Conservation (phyloP, 2,113 vertebrate genomes). For the Cacatua alba region DNA sequence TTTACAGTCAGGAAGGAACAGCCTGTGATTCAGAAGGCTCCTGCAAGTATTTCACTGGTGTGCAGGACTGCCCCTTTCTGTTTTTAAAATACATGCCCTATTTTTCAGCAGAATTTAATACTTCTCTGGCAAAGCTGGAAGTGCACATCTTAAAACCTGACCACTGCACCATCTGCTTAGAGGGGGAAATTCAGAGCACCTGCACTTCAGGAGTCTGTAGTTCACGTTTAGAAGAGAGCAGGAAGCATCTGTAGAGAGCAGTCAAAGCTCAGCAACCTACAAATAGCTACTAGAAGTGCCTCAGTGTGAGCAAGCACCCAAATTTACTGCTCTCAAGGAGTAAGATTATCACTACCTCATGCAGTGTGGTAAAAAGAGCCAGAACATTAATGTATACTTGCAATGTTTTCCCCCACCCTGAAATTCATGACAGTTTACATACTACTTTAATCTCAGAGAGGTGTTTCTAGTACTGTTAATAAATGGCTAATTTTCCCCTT, state of each 20-base stretch:
- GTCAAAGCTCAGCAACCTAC: neutral
- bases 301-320: neutral
- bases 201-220: neutral
- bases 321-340: neutral
- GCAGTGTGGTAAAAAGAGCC: neutral
- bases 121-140: neutral
- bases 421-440: neutral
- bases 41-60: neutral
- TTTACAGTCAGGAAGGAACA: neutral
- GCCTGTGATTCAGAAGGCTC: neutral
- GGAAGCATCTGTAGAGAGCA: neutral
- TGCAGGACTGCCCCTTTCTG: neutral
- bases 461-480: neutral
- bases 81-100: neutral
- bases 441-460: neutral
- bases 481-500: neutral
- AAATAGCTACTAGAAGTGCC: neutral
- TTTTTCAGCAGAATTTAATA: neutral
- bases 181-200: neutral
- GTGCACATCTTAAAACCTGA: neutral
- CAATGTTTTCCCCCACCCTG: accelerated
- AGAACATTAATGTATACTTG: neutral
- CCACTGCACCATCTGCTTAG: neutral
- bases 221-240: neutral
- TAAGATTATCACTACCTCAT: neutral